Percentiles rank a stretch among this genome's conserved stretches.
These are phyloP conservation scores for Chalcosyrphus nemorum DNA, from an alignment of 2,888 invertebrate genomes.

Conservation along the genomic window DNA sequence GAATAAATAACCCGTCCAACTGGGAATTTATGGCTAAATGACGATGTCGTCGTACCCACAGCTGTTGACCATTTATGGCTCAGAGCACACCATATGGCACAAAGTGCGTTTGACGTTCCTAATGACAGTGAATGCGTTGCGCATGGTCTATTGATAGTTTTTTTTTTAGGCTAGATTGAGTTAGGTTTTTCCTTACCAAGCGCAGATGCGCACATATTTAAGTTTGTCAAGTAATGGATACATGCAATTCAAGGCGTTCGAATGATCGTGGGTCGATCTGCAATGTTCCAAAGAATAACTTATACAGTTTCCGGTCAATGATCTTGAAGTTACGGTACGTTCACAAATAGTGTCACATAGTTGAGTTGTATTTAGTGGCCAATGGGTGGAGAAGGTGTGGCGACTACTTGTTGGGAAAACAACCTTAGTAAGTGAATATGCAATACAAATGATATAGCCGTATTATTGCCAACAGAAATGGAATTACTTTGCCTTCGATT, in stretches of 20 bases:
- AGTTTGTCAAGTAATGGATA: slow-evolving; percentile 18
- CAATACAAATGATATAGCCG: too few species aligned
- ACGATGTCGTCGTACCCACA: slow-evolving; percentile 30
- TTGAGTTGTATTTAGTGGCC: background rate
- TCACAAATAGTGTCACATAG: background rate
- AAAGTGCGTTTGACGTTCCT: slow-evolving; percentile 18
- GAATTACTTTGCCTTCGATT: background rate
- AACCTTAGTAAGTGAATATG: too few species aligned
- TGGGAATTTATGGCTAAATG: slow-evolving; percentile 29
- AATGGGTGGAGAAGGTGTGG: background rate
- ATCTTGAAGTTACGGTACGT: slow-evolving; percentile 1
- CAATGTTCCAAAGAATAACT: background rate
- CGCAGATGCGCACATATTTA: background rate
- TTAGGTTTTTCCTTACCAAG: background rate
- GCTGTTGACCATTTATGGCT: slow-evolving; percentile 46
- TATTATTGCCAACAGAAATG: background rate
- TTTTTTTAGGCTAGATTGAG: background rate
- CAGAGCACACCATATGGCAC: slow-evolving; percentile 58
- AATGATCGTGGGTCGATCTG: background rate
- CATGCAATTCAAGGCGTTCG: slow-evolving; percentile 24
- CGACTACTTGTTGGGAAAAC: background rate
- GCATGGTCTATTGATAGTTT: slow-evolving; percentile 12
- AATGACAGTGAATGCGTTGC: slow-evolving; percentile 41
- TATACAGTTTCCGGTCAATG: slow-evolving; percentile 22
- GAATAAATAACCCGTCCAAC: slow-evolving; percentile 49